Conservation (phyloP, 2,888 invertebrate genomes). For the Synanthedon andrenaeformis region DNA sequence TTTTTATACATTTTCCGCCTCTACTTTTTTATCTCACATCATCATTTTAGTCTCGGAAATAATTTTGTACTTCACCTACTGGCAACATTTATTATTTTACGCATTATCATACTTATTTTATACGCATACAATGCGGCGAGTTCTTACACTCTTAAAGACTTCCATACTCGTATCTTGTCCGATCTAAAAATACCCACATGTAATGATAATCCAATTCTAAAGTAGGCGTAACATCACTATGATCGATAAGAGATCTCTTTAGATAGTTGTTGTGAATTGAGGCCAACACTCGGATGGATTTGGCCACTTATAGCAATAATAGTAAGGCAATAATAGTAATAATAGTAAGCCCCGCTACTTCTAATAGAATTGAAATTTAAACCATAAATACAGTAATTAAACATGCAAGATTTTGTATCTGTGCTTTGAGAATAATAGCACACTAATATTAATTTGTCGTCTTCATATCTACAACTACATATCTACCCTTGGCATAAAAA, state of each 20-base stretch:
- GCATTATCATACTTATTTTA: neutral
- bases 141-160: neutral
- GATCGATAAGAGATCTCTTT: constrained; percentile 46
- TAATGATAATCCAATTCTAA: constrained; percentile 16
- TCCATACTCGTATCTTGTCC: neutral
- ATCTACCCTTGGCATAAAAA: neutral
- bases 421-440: constrained; percentile 2
- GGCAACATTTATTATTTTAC: neutral
- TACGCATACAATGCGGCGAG: neutral
- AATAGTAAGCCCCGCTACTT: neutral
- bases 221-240: constrained; percentile 24
- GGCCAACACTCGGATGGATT: constrained; percentile 23
- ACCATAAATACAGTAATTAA: constrained; percentile 14
- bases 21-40: neutral
- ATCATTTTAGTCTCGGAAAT: neutral
- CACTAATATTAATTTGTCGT: neutral
- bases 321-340: too few species aligned
- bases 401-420: constrained; percentile 10
- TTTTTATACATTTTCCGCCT: neutral
- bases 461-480: neutral
- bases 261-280: constrained; percentile 38
- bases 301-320: constrained; percentile 18
- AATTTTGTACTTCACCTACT: neutral
- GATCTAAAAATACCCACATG: neutral
- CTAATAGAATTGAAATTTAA: constrained; percentile 2